These are phyloP conservation scores for Leptodactylus fuscus DNA, from an alignment of 2,113 vertebrate species.

Conservation along the genomic window DNA sequence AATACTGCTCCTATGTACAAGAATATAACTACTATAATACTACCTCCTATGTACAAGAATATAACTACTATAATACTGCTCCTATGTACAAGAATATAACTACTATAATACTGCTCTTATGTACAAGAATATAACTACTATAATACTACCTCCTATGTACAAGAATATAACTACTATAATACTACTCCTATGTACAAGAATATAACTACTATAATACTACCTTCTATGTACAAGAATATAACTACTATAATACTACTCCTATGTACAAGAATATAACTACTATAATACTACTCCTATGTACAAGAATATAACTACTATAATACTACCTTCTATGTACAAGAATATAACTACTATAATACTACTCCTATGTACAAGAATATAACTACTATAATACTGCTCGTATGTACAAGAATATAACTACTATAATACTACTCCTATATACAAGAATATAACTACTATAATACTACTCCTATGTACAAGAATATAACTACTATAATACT, in stretches of 20 bases:
- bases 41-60: background rate
- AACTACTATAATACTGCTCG: background rate
- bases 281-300: background rate
- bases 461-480: too few relatives aligned
- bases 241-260: conserved; percentile 5
- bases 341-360: background rate
- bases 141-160: background rate
- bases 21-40: conserved; percentile 4
- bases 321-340: background rate
- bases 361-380: background rate
- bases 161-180: conserved; percentile 16
- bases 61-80: conserved; percentile 10
- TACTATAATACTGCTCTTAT: background rate
- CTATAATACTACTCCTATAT: too few relatives aligned
- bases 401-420: too few relatives aligned
- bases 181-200: background rate
- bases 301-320: conserved; percentile 21
- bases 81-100: background rate
- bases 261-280: conserved; percentile 14
- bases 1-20: background rate
- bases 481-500: background rate
- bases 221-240: background rate
- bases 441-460: too few relatives aligned
- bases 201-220: conserved; percentile 1
- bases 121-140: too few relatives aligned